Conservation (phyloP, 2,113 vertebrate species). For the Lonchura striata region DNA sequence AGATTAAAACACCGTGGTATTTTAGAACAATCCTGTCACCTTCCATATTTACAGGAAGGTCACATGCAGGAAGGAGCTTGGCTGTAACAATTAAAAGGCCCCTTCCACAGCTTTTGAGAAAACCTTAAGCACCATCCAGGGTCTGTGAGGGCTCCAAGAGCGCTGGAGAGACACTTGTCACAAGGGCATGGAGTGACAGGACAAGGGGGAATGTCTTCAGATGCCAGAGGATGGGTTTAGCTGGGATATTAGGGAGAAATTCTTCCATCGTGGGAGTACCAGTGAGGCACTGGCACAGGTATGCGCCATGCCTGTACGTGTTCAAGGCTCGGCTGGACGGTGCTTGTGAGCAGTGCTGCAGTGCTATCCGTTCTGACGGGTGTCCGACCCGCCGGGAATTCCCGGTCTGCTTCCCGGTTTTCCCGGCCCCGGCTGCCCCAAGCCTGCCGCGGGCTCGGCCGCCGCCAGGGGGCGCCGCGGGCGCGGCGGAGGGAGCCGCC, state of each 20-base stretch:
- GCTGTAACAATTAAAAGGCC: accelerated
- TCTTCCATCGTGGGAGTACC: accelerated
- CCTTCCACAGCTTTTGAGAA: not conserved
- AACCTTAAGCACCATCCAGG: too few species aligned
- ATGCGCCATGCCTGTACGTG: too few species aligned
- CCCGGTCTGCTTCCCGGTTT: accelerated
- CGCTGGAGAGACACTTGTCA: not conserved
- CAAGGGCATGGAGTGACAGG: not conserved
- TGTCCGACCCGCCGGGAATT: not conserved
- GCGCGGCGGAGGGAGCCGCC: not conserved
- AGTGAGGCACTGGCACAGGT: not conserved
- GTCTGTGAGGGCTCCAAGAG: not conserved
- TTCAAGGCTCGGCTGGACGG: too few species aligned
- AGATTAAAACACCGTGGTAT: accelerated
- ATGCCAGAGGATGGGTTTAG: not conserved
- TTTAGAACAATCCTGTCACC: not conserved
- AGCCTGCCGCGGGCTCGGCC: accelerated
- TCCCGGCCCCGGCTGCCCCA: accelerated
- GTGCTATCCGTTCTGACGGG: not conserved
- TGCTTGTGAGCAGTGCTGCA: not conserved
- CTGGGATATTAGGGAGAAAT: not conserved
- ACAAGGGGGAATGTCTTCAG: not conserved
- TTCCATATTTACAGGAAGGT: not conserved
- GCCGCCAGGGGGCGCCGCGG: not conserved
- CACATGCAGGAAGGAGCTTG: not conserved